Evolutionary conservation across 2,888 invertebrate species (phyloP), one percentile per base, ranked within the genome.

Genomic region (Tipula helvola): DNA sequence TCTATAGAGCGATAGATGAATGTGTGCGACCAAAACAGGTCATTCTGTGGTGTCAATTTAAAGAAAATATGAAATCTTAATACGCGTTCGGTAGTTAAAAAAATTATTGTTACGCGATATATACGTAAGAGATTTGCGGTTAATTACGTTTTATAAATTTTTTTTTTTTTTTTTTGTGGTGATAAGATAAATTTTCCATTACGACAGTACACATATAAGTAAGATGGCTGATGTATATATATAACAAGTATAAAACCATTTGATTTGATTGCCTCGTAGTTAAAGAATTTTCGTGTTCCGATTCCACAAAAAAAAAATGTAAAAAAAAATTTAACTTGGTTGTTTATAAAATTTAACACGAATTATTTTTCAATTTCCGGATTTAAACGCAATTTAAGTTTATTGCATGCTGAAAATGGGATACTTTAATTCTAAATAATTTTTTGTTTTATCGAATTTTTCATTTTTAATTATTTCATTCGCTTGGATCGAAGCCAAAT

Each of bases 331-430:
- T 7, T 71, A 28, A 16, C 52, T 52, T 8, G 28, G 10, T 71
- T 71, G 71, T 71, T 71, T 71, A 71, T 28, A 71, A 71, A 71
- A 71, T 71, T 71, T 18, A 71, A 71, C 71, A 71, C 71, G 71
- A 71, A 71, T 71, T 71, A 71, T 71, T 71, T 71, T 71, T 71
- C 71, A 71, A 71, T 71, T 71, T 71, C 71, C 71, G 71, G 71
- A 71, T 71, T 71, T 28, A 71, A 71, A 71, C 71, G 71, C 71
- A 71, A 71, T 71, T 18, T 57, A 71, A 71, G 12, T 71, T 28
- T 71, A 28, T 71, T 71, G 71, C 71, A 71, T 71, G 71, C 71
- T 71, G 71, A 71, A 71, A 71, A 71, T 71, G 71, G 71, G 71
- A 71, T 10, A 71, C 71, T 71, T 71, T 71, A 71, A 57, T 57